These are phyloP conservation scores for Eidolon helvum DNA, from an alignment of 2,113 vertebrate genomes.

Conservation along the genomic window DNA sequence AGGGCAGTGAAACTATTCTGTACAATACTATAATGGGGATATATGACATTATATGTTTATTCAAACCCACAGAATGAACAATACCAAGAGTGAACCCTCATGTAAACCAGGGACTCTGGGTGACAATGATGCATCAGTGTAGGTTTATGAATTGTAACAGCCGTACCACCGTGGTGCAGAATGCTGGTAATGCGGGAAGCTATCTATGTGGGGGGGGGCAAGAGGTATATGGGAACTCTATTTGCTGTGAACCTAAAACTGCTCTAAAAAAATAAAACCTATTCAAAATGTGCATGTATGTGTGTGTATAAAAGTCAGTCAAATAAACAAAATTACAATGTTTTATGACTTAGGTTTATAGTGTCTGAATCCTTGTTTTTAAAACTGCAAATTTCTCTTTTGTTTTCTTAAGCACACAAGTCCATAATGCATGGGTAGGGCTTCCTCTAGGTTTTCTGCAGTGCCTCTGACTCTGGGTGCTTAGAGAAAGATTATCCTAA, in stretches of 20 bases:
- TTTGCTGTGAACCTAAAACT: not conserved
- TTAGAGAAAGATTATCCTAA: not conserved
- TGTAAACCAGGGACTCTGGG: not conserved
- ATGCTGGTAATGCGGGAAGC: not conserved
- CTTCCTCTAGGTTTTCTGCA: not conserved
- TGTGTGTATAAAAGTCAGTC: not conserved
- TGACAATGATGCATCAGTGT: not conserved
- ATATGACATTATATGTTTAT: not conserved
- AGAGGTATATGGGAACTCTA: not conserved
- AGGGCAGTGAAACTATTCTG: not conserved
- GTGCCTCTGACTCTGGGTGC: not conserved
- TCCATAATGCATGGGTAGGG: not conserved
- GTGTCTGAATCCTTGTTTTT: not conserved
- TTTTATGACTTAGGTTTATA: not conserved
- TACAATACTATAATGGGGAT: not conserved
- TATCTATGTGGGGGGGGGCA: no score
- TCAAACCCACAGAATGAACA: not conserved
- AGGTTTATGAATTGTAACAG: not conserved
- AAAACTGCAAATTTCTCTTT: not conserved
- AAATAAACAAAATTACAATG: slow-evolving; percentile 4
- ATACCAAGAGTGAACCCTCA: not conserved
- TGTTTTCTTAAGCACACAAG: not conserved
- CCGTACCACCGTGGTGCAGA: not conserved
- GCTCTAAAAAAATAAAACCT: not conserved
- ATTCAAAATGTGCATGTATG: not conserved